Base-by-base conservation (phyloP, 2,888 invertebrate species). In the Melangyna quadrimaculata region DNA sequence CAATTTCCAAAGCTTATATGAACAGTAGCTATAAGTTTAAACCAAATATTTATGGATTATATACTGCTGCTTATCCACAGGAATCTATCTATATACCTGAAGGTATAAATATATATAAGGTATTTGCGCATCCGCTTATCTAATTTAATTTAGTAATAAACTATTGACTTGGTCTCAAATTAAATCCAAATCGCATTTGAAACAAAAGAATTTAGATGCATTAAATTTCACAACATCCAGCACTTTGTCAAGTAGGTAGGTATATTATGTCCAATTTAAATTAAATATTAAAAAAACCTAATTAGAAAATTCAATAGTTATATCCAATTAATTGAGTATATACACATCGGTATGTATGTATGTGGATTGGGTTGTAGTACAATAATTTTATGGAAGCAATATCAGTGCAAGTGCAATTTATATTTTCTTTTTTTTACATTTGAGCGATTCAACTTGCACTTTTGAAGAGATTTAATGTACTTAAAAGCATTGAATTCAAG, bases 41-140 rank as follows among this genome's bases (percentile, higher is more conserved):
- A 51, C 67, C 67, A 51, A 67, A 67, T 67, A 67, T 67, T 67
- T 67, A 67, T 67, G 65, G 48, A 67, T 67, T 67, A 67, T 67
- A 32, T 67, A 48, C 29, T 51, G 24, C 35, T 67, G 32, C 65
- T 67, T 67, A 67, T 67, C 22, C 55, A 72, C 59, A 77, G 61
- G 63, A 59, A 55, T 19, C 51, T 55, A 14, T 17, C 63, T 55
- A 55, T 40, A 61, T 45, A 61, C 67, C 35, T 45, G 12, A 35
- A 65, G 43, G 19, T 59, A 59, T 59, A 22, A 14, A 59, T 65
- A 27, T 67, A 61, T 29, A 59, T 65, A 53, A 71, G 57, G 43
- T 73, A 79, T 79, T 79, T 84, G 74, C 79, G 79, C 79, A 84
- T 71, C 48, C 74, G 69, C 43, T 79, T 79, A 79, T 83, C 78